Percentiles rank a stretch among this genome's conserved stretches.
phyloP scores from a whole-genome alignment of 1,140 invertebrate genomes.

The Zaprionus lachaisei region DNA sequence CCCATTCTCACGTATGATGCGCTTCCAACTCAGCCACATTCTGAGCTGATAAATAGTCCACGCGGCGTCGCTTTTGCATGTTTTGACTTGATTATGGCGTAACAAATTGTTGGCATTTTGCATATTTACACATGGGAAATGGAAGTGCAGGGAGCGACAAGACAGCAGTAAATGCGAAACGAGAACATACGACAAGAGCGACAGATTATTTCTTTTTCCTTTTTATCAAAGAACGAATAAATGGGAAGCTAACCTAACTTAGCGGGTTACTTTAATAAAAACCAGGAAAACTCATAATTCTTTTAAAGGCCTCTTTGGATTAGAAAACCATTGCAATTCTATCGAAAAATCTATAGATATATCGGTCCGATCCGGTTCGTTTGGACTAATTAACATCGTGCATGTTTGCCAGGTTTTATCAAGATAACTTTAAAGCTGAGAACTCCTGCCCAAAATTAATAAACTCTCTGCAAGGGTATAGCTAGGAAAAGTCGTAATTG shows the following conservation, averaged over 20 bases:
- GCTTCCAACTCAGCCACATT: neutral
- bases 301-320: too few relatives aligned
- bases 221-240: constrained; percentile 16
- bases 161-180: constrained; percentile 5
- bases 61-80: constrained; percentile 67
- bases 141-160: constrained; percentile 26
- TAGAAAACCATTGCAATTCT: too few relatives aligned
- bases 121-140: constrained; percentile 56
- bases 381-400: too few relatives aligned
- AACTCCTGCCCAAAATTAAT: too few relatives aligned
- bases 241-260: constrained; percentile 27
- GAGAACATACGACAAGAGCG: constrained; percentile 5
- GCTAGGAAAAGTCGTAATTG: neutral
- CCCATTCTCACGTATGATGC: neutral
- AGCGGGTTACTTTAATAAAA: constrained; percentile 1
- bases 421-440: neutral
- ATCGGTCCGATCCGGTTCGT: too few relatives aligned
- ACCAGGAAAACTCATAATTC: too few relatives aligned
- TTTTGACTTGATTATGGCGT: constrained; percentile 81
- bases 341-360: too few relatives aligned
- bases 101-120: constrained; percentile 81
- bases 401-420: too few relatives aligned
- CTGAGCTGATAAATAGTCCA: constrained; percentile 72
- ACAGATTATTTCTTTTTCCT: neutral
- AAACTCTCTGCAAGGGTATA: too few relatives aligned